Conservation (phyloP, 2,888 invertebrate genomes). For the Ichneumoninae sp. region DNA sequence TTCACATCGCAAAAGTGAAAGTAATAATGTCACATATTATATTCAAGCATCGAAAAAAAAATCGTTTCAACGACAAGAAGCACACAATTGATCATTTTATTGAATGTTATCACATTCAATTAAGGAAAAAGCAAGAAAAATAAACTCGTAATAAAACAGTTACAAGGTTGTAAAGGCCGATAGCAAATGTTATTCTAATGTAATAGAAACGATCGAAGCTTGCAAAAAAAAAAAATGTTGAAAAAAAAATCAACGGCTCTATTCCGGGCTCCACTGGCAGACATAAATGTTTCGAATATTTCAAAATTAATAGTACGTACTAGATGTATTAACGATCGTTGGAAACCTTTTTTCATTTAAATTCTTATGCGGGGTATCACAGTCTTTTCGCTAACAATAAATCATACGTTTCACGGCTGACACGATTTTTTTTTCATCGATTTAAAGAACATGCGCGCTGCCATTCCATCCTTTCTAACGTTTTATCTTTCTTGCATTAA, state of each 20-base stretch:
- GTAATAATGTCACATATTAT: constrained; percentile 4
- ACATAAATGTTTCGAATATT: constrained; percentile 27
- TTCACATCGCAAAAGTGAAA: constrained; percentile 38
- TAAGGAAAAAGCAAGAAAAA: constrained; percentile 31
- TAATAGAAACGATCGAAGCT: constrained; percentile 44
- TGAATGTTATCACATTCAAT: constrained; percentile 35
- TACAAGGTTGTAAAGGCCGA: constrained; percentile 60
- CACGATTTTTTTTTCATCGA: constrained; percentile 47
- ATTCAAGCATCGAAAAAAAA: constrained; percentile 40
- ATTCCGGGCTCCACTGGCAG: not conserved
- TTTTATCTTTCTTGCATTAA: constrained; percentile 41
- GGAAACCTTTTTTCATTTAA: constrained; percentile 53
- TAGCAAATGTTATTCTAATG: constrained; percentile 41
- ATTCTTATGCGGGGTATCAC: constrained; percentile 66
- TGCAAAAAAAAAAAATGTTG: not conserved
- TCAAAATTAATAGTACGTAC: constrained; percentile 40
- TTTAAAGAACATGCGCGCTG: constrained; percentile 20
- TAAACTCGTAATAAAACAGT: constrained; percentile 51
- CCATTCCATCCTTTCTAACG: constrained; percentile 8
- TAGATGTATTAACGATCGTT: constrained; percentile 44
- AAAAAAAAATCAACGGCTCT: constrained; percentile 22
- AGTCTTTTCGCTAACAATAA: constrained; percentile 70
- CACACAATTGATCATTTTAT: constrained; percentile 26
- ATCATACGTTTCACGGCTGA: constrained; percentile 60
- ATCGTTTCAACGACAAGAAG: constrained; percentile 48